Evolutionary conservation across 2,113 vertebrate species (phyloP).

Genomic region (Nothobranchius kuhntae): DNA sequence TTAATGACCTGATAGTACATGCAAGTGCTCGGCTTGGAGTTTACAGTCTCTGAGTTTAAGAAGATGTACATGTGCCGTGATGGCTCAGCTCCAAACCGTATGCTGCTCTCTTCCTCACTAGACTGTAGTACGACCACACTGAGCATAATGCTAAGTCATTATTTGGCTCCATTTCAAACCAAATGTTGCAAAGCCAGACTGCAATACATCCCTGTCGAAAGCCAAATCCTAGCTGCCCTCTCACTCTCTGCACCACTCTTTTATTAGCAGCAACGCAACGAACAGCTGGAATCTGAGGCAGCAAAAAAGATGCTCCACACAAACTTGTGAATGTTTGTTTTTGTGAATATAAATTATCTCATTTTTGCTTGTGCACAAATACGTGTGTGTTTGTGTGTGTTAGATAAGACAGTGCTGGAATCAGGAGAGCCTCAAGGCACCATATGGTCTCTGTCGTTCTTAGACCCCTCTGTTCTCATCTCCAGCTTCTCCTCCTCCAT

Average conservation of each 20-base stretch:
- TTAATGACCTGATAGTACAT: constrained; percentile 8
- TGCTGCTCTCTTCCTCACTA: constrained; percentile 14
- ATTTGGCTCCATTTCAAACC: constrained; percentile 41
- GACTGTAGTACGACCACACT: constrained; percentile 20
- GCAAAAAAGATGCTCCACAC: constrained; percentile 30
- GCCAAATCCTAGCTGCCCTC: constrained; percentile 32
- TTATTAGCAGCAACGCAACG: constrained; percentile 38
- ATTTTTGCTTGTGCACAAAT: constrained; percentile 20
- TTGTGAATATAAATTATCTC: constrained; percentile 15
- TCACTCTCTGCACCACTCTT: constrained; percentile 14
- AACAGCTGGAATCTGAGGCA: constrained; percentile 42
- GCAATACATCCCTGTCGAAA: constrained; percentile 16
- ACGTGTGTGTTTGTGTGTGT: constrained; percentile 30
- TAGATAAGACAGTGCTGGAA: constrained; percentile 47
- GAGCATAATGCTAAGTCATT: constrained; percentile 36
- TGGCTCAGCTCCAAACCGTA: constrained; percentile 16
- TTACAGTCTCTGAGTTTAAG: neutral
- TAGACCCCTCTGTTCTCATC: constrained; percentile 44
- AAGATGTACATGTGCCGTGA: neutral
- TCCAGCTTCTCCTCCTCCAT: constrained; percentile 31
- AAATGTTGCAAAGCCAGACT: constrained; percentile 20
- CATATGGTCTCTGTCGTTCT: constrained; percentile 61
- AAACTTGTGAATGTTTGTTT: constrained; percentile 21
- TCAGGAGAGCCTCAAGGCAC: constrained; percentile 49
- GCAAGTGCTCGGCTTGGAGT: neutral